Percentiles rank a stretch among this genome's conserved stretches.
These are phyloP conservation scores for Syngnathus rostellatus DNA, from an alignment of 2,797 vertebrate genomes.

Conservation along the genomic window DNA sequence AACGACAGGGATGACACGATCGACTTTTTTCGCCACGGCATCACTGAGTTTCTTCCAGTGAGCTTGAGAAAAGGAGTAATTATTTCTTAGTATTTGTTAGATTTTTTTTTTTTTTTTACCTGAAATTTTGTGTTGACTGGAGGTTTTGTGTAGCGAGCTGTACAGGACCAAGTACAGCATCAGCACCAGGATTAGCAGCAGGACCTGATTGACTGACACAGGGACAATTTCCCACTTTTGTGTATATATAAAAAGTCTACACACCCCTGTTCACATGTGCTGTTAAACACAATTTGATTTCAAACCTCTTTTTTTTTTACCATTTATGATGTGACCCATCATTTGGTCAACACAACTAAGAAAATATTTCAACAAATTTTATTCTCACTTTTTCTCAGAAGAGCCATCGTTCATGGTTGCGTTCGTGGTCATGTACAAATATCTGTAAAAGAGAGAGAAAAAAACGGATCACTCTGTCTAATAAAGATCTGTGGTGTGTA, in stretches of 20 bases:
- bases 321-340: no score
- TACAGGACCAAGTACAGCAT: constrained; percentile 79
- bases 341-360: no score
- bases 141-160: constrained; percentile 69
- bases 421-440: constrained; percentile 43
- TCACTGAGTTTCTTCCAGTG: constrained; percentile 11
- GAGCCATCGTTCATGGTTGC: constrained; percentile 53
- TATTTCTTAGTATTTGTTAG: background rate
- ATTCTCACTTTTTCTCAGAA: constrained; percentile 66
- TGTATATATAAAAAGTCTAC: no score
- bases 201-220: constrained; percentile 78
- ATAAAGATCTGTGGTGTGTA: background rate
- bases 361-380: background rate
- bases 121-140: constrained; percentile 47
- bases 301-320: no score
- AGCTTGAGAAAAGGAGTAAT: constrained; percentile 21
- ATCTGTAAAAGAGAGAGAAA: constrained; percentile 8
- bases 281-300: no score
- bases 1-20: constrained; percentile 77
- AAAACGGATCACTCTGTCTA: background rate
- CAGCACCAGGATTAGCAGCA: constrained; percentile 80
- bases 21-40: constrained; percentile 6
- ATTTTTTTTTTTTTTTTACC: constrained; percentile 52
- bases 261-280: no score
- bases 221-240: background rate